Base-by-base conservation (phyloP, 92 coral and sea anemone species). In the Micromussa lordhowensis region DNA sequence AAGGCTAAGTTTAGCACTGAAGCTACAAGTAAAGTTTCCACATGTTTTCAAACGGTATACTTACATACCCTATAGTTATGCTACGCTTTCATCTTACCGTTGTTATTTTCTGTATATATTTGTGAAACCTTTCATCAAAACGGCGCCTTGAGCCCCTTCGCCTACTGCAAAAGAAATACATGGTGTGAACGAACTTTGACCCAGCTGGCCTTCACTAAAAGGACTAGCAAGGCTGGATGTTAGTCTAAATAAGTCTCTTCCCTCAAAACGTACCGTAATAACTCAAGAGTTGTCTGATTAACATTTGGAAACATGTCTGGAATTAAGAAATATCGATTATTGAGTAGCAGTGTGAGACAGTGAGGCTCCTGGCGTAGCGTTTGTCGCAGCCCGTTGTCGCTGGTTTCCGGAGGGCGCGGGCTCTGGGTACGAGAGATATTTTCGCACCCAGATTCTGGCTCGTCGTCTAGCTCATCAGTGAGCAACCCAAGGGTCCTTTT, bases 91-190 rank as follows among this genome's bases (percentile, higher is more conserved):
- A 26, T 31, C 86, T 40, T 90, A 97, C 99, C 95, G 95, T 97
- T 78, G 99, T 97, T 68, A 97, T 91, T 87, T 96, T 90, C 80
- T 97, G 98, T 48, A 96, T 90, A 81, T 89, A 97, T 89, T 91
- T 95, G 91, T 93, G 98, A 87, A 97, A 96, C 89, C 93, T 91
- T 51, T 92, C 96, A 75, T 97, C 98, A 15, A 81, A 64, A 28
- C 99, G 98, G 68, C 94, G 93, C 61, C 81, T 93, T 53, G 90
- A 19, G 13, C 57, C 70, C 36, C 44, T 87, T 24, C 90, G 78
- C 66, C 68, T 71, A n/a, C 90, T 87, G 34, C 0, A 5, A 26
- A 79, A 4, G 51, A 15, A 30, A 40, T 35, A 22, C 14, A 35
- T 24, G 18, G 21, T 35, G 2, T 5, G 22, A 32, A 30, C 21